Evolutionary conservation across 2,113 vertebrate species (phyloP).

Genomic region (Toxotes jaculatrix): DNA sequence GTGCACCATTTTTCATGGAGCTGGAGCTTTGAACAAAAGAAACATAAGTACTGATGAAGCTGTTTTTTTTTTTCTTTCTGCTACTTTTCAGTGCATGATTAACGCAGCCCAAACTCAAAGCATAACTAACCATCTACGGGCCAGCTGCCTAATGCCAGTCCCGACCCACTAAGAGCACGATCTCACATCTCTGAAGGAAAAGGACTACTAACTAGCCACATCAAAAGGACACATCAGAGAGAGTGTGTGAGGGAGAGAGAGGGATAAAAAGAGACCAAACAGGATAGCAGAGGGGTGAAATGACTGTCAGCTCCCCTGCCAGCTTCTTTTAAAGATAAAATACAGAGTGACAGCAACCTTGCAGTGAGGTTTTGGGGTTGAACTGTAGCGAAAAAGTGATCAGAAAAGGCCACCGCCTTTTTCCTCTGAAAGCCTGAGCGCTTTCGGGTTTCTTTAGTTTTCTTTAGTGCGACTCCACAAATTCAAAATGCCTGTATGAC

Average conservation of each 20-base stretch:
- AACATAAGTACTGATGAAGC: slow-evolving; percentile 46
- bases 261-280: slow-evolving; percentile 22
- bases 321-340: slow-evolving; percentile 25
- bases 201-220: slow-evolving; percentile 32
- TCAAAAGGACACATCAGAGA: slow-evolving; percentile 42
- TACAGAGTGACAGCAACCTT: slow-evolving; percentile 3
- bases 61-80: neutral
- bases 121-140: neutral
- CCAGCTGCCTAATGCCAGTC: slow-evolving; percentile 15
- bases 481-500: neutral
- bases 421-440: neutral
- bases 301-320: neutral
- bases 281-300: neutral
- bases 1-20: neutral
- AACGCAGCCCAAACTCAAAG: slow-evolving; percentile 42
- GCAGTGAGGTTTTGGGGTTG: slow-evolving; percentile 6
- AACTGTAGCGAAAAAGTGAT: slow-evolving; percentile 2
- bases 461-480: too few relatives aligned
- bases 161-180: neutral
- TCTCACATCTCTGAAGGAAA: slow-evolving; percentile 32
- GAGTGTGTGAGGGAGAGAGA: neutral
- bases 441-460: neutral
- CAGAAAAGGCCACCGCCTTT: neutral
- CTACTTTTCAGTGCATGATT: slow-evolving; percentile 24
- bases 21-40: slow-evolving; percentile 12